Percentiles rank a stretch among this genome's conserved stretches.
Evolutionary conservation across 1,140 invertebrate species (phyloP).

Genomic region (Globodera ellingtonae): DNA sequence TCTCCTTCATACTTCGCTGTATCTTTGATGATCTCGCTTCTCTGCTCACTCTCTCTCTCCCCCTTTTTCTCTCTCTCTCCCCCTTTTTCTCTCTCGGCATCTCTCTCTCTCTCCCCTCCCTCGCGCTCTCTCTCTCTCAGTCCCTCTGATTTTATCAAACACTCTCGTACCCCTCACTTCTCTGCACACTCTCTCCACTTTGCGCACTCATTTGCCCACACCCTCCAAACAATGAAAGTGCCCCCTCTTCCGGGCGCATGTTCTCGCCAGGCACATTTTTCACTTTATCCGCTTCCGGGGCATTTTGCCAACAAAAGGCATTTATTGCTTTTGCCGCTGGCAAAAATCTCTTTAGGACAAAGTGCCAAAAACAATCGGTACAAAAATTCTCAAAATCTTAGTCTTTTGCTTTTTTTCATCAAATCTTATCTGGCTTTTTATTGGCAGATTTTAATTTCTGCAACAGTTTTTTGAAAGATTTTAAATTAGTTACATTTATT

Average conservation of each 20-base stretch:
- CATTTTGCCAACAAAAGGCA: constrained; percentile 5
- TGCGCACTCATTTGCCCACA: not conserved
- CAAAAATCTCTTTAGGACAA: not conserved
- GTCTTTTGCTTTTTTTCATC: no score
- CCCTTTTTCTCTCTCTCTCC: not conserved
- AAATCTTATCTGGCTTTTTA: no score
- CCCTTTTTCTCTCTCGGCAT: not conserved
- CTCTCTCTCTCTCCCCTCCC: not conserved
- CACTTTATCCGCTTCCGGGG: constrained; percentile 7
- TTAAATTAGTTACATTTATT: not conserved
- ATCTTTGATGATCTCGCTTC: no score
- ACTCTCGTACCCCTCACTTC: not conserved
- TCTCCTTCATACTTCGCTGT: no score
- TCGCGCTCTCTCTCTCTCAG: not conserved
- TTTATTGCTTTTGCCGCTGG: not conserved
- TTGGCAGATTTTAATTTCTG: no score
- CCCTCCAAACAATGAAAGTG: constrained; percentile 6
- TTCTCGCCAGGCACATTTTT: not conserved
- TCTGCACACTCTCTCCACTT: not conserved
- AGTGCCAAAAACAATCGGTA: not conserved
- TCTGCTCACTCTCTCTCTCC: not conserved
- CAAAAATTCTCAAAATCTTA: not conserved
- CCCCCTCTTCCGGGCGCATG: not conserved
- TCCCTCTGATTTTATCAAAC: not conserved
- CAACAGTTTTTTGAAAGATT: no score